Evolutionary conservation across 2,888 invertebrate genomes (phyloP).

Genomic region (Steinernema hermaphroditum): DNA sequence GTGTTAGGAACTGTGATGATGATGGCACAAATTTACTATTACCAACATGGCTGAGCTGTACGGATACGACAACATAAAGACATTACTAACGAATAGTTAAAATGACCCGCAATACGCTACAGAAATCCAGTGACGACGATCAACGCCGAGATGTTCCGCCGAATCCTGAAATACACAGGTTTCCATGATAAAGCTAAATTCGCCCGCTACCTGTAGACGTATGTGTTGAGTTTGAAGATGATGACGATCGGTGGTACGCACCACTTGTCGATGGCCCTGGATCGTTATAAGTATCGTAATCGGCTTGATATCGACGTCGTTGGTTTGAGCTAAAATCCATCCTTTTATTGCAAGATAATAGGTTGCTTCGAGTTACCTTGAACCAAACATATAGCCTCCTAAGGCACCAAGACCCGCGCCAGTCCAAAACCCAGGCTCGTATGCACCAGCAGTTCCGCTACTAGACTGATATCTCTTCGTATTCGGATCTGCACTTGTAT

Average conservation of each 20-base stretch:
- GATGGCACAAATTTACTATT: too few relatives aligned
- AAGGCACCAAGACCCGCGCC: slow-evolving; percentile 57
- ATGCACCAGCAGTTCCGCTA: background rate
- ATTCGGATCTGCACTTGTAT: slow-evolving; percentile 41
- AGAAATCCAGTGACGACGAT: too few relatives aligned
- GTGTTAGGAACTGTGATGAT: too few relatives aligned
- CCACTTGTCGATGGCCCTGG: slow-evolving; percentile 4
- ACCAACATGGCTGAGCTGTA: too few relatives aligned
- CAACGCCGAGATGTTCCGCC: slow-evolving; percentile 54
- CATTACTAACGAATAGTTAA: too few relatives aligned
- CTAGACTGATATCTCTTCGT: background rate
- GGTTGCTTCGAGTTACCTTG: too few relatives aligned
- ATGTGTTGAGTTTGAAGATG: slow-evolving; percentile 22
- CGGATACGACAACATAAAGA: too few relatives aligned
- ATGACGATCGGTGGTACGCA: background rate
- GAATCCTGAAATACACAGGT: slow-evolving; percentile 41
- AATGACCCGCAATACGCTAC: too few relatives aligned
- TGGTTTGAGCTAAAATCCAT: too few relatives aligned
- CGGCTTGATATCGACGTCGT: background rate
- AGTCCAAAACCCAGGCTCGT: slow-evolving; percentile 49
- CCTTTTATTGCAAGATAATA: too few relatives aligned
- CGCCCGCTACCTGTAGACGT: slow-evolving; percentile 1
- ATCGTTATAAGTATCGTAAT: background rate
- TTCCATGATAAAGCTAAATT: too few relatives aligned
- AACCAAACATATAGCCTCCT: slow-evolving; percentile 56